Evolutionary conservation across 1,140 invertebrate genomes (phyloP), one percentile per base, ranked within the genome.

Genomic region (Atta texana): DNA sequence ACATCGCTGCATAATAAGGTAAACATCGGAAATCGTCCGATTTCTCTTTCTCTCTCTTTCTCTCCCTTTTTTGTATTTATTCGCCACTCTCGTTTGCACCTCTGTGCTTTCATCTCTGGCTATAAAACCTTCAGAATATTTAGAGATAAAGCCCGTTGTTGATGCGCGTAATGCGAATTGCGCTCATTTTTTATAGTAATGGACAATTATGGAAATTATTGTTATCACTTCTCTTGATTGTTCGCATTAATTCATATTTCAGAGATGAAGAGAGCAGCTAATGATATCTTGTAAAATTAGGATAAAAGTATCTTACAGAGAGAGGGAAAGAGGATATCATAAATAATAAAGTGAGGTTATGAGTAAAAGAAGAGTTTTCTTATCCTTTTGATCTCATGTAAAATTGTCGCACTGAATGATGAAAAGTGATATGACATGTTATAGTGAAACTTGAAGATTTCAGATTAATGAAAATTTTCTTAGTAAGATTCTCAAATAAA

Each of bases 121-220:
- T 44, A 5, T 78, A 78, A 44, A 12, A 66, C 64, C 76, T 78
- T 24, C 24, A 24, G 59, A 66, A 78, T 64, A 77, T 66, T 66
- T 63, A 7, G 39, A 78, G 76, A 77, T 77, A 78, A 66, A 66
- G 59, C 44, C 24, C 39, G 16, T 16, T 12, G 39, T 31, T 24
- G 59, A 64, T 64, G n/a, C 31, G 2, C 74, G 12, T 31, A 14
- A 44, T 34, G 59, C 76, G 28, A 63, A 64, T 49, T 44, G 34
- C 34, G 21, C 57, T 44, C 74, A 12, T 78, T 78, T 64, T 78
- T 44, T 34, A 34, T n/a, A 64, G 18, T 44, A 61, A 78, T 12
- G 24, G 24, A 64, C 21, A n/a, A 78, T 78, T 49, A 59, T 44
- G 16, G 39, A 64, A 77, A 77, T 78, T 78, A 49, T 63, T 31